phyloP scores from a whole-genome alignment of 1,140 invertebrate species.

The Drosophila obscura region DNA sequence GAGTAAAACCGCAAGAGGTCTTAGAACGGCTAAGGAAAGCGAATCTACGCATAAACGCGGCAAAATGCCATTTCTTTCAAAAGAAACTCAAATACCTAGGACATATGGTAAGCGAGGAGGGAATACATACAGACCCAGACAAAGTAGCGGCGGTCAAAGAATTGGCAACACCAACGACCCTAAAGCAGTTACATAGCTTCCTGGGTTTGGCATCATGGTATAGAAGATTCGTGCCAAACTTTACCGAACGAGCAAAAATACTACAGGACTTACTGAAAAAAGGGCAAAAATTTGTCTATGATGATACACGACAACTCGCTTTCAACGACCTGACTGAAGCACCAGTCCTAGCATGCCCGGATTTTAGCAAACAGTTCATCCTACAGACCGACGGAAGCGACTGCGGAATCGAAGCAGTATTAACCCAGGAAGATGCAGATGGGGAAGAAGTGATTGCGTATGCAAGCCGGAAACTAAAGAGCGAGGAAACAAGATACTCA shows the following conservation, averaged over 20 bases:
- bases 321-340: not conserved
- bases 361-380: not conserved
- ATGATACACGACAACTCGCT: not conserved
- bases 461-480: not conserved
- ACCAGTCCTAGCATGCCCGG: not conserved
- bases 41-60: not conserved
- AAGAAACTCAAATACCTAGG: not conserved
- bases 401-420: no score
- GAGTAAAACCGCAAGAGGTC: no score
- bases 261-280: no score
- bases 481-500: not conserved
- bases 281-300: not conserved
- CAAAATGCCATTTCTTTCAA: not conserved
- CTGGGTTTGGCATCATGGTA: not conserved
- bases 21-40: no score
- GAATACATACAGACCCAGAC: not conserved
- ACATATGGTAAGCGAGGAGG: not conserved
- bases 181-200: no score
- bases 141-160: not conserved
- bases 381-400: not conserved
- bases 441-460: not conserved
- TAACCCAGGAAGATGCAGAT: not conserved
- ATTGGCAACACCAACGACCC: not conserved
- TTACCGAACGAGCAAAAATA: not conserved
- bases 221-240: not conserved